Evolutionary conservation across 2,888 invertebrate genomes (phyloP).

Genomic region (Synanthedon vespiformis): DNA sequence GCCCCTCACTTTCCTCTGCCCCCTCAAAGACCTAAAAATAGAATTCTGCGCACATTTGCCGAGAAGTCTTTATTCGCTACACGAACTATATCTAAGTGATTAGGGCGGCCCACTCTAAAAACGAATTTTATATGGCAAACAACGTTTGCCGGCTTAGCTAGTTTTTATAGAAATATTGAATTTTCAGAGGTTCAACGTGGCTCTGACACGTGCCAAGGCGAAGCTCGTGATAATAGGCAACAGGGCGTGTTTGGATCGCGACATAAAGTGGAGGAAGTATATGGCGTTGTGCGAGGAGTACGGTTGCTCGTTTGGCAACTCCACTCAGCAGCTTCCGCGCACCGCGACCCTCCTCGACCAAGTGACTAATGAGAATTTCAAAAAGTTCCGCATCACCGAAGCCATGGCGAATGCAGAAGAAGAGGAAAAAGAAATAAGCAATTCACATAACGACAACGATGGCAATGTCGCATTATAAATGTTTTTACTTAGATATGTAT

Average conservation of each 20-base stretch:
- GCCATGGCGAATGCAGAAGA: constrained; percentile 11
- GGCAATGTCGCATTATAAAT: too few species aligned
- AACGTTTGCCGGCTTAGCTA: too few species aligned
- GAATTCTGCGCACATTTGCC: too few species aligned
- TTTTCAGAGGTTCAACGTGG: constrained; percentile 79
- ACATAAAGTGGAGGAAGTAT: constrained; percentile 39
- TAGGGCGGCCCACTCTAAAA: too few species aligned
- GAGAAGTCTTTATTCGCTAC: too few species aligned
- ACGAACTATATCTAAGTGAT: too few species aligned
- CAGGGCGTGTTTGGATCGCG: constrained; percentile 46
- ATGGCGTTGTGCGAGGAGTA: constrained; percentile 36
- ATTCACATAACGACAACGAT: too few species aligned
- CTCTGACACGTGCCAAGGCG: constrained; percentile 78
- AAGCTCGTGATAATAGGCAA: constrained; percentile 73
- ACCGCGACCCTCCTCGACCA: constrained; percentile 21
- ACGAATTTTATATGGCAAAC: too few species aligned
- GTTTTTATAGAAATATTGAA: not conserved
- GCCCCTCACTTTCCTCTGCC: too few species aligned
- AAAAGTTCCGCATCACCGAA: constrained; percentile 21
- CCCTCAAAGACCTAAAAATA: too few species aligned
- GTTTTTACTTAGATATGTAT: too few species aligned
- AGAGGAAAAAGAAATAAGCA: not conserved
- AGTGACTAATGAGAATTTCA: constrained; percentile 19
- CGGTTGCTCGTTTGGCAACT: constrained; percentile 39
- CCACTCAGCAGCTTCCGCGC: constrained; percentile 30